Conservation (phyloP, 2,797 vertebrate genomes). For the Acestrorhynchus altus region DNA sequence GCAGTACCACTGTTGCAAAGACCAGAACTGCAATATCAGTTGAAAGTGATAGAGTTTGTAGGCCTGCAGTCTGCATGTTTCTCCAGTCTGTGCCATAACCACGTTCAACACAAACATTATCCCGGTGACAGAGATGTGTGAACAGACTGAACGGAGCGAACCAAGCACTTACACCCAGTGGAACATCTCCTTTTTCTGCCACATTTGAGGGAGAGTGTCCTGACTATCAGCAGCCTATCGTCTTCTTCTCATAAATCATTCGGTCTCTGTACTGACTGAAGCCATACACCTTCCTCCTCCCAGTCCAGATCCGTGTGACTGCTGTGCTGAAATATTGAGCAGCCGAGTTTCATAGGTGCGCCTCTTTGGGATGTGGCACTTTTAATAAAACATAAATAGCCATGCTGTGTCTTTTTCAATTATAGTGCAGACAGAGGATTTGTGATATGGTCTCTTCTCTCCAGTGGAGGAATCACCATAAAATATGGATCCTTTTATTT, state of each 20-base stretch:
- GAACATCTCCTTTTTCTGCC: not conserved
- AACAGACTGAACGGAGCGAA: no score
- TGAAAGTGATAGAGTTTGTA: not conserved
- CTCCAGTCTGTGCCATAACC: not conserved
- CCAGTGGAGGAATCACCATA: not conserved
- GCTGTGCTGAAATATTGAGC: conserved; percentile 47
- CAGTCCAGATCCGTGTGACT: conserved; percentile 43
- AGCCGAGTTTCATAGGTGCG: conserved; percentile 32
- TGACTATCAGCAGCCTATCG: not conserved
- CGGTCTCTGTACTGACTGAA: conserved; percentile 31
- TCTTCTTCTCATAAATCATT: conserved; percentile 38
- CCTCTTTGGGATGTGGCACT: conserved; percentile 20
- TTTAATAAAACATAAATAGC: conserved; percentile 54
- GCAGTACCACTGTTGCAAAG: not conserved
- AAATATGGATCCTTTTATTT: conserved; percentile 43
- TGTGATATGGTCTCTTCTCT: conserved; percentile 27
- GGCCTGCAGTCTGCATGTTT: not conserved
- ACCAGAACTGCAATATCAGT: not conserved
- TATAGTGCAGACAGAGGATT: conserved; percentile 32
- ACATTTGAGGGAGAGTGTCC: not conserved
- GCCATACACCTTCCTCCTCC: conserved; percentile 30
- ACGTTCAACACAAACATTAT: not conserved
- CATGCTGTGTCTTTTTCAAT: conserved; percentile 21
- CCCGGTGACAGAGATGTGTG: not conserved
- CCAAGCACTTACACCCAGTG: not conserved